Conservation (phyloP, 1,140 invertebrate species). For the Brachionus calyciflorus region DNA sequence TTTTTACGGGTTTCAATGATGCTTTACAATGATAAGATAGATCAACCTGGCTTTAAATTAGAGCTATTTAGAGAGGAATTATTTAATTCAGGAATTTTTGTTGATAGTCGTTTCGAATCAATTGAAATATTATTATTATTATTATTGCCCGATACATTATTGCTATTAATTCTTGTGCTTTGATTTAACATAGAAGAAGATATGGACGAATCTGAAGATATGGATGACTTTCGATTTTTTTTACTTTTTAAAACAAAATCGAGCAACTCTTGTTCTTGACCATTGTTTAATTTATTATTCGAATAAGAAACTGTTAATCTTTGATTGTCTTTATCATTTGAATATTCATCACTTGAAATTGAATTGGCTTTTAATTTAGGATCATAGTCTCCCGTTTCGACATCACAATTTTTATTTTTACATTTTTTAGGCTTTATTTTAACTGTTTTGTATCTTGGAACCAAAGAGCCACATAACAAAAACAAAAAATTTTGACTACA, state of each 20-base stretch:
- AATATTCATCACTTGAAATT: conserved; percentile 12
- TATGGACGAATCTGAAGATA: conserved; percentile 35
- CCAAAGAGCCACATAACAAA: conserved; percentile 8
- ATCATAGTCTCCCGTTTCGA: background rate
- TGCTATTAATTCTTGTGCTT: background rate
- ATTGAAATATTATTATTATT: conserved; percentile 24
- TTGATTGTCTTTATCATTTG: conserved; percentile 24
- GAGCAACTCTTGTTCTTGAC: conserved; percentile 21
- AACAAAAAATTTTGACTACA: conserved; percentile 23
- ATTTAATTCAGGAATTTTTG: background rate
- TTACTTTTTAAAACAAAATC: conserved; percentile 22
- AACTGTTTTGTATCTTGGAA: conserved; percentile 9
- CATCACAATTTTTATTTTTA: background rate
- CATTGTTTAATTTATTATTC: background rate
- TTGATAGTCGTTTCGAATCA: background rate
- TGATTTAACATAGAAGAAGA: conserved; percentile 43
- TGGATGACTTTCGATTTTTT: conserved; percentile 26
- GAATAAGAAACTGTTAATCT: conserved; percentile 18
- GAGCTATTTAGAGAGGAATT: background rate
- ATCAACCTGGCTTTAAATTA: conserved; percentile 34
- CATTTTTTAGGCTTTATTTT: background rate
- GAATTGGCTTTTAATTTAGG: background rate
- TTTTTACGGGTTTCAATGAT: no score
- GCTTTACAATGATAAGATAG: no score
- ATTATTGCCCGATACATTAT: no score